These are phyloP conservation scores for Cyprinella venusta DNA, from an alignment of 2,797 vertebrate genomes.

Conservation along the genomic window DNA sequence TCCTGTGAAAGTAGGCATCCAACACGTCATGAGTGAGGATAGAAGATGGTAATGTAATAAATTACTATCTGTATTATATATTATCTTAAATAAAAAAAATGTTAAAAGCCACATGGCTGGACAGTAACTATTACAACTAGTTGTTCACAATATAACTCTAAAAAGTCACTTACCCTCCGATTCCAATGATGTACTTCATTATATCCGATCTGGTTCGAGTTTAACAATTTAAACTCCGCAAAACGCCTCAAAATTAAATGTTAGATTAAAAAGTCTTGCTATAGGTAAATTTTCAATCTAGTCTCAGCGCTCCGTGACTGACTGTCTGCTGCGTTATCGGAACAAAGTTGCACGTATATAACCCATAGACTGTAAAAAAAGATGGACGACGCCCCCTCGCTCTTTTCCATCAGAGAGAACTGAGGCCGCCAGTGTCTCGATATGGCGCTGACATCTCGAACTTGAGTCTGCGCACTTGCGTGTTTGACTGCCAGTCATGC, in stretches of 20 bases:
- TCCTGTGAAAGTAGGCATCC: background rate
- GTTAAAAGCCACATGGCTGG: background rate
- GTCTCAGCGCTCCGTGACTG: background rate
- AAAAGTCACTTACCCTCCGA: conserved; percentile 86
- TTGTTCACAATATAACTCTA: background rate
- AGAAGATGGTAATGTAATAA: background rate
- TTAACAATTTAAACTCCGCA: background rate
- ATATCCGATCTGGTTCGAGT: conserved; percentile 21
- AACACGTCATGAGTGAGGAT: background rate
- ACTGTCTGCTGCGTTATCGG: background rate
- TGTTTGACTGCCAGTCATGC: too few species aligned
- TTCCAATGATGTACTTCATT: conserved; percentile 90
- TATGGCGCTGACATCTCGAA: too few species aligned
- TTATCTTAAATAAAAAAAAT: background rate
- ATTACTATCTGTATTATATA: background rate
- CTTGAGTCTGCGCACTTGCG: too few species aligned
- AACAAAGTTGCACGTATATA: conserved; percentile 29
- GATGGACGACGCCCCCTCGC: too few species aligned
- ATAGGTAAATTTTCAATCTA: background rate
- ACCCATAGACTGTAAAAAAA: too few species aligned
- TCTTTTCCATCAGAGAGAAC: too few species aligned
- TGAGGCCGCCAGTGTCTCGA: too few species aligned
- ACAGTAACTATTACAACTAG: background rate
- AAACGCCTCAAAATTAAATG: background rate
- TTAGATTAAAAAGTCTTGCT: background rate